These are phyloP conservation scores for Catocala sponsa DNA, from an alignment of 2,888 invertebrate genomes.

Conservation along the genomic window DNA sequence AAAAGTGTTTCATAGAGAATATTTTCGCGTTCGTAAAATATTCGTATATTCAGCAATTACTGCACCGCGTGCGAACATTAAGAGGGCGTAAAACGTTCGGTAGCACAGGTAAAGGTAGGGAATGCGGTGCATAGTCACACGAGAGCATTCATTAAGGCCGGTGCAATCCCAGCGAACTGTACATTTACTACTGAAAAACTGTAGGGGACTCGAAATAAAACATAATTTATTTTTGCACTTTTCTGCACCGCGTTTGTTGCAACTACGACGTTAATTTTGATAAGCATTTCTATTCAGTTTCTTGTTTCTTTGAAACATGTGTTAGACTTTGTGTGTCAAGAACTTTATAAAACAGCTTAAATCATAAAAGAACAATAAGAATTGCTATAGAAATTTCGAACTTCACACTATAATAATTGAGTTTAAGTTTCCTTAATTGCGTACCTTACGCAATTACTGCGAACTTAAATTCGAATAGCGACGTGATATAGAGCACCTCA, in stretches of 20 bases:
- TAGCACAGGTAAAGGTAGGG: slow-evolving; percentile 55
- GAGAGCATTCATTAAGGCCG: slow-evolving; percentile 77
- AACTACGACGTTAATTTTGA: slow-evolving; percentile 43
- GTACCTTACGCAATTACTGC: slow-evolving; percentile 8
- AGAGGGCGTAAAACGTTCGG: slow-evolving; percentile 63
- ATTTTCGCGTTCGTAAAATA: slow-evolving; percentile 38
- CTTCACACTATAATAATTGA: slow-evolving; percentile 1
- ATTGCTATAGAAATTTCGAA: not conserved
- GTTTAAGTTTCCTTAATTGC: not conserved
- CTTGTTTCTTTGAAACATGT: slow-evolving; percentile 11
- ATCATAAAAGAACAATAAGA: not conserved
- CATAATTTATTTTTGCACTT: slow-evolving; percentile 61
- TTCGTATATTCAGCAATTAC: slow-evolving; percentile 56
- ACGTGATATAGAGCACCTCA: slow-evolving; percentile 12
- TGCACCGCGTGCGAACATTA: slow-evolving; percentile 52
- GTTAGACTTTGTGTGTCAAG: not conserved
- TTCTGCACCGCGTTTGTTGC: slow-evolving; percentile 47
- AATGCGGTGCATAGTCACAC: slow-evolving; percentile 58
- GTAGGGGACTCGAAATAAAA: slow-evolving; percentile 57
- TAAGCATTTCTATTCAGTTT: slow-evolving; percentile 28
- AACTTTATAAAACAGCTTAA: not conserved
- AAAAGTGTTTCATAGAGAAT: slow-evolving; percentile 31
- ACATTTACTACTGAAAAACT: slow-evolving; percentile 65
- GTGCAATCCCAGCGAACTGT: slow-evolving; percentile 58
- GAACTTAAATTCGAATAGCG: slow-evolving; percentile 11